Evolutionary conservation across 1,140 invertebrate genomes (phyloP), one percentile per base, ranked within the genome.

Genomic region (Mylabris phalerata): DNA sequence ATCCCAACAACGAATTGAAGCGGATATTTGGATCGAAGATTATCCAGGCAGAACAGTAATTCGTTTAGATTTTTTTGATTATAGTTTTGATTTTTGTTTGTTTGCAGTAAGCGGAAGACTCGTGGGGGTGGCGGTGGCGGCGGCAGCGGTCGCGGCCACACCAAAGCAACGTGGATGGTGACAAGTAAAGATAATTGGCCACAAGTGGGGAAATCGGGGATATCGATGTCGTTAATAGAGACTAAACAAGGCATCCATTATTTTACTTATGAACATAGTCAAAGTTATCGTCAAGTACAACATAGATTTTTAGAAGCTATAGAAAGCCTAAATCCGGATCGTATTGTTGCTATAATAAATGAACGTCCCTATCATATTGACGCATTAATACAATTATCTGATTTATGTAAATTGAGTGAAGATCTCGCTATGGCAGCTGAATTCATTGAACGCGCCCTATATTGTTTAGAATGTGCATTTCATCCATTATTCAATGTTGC

Each of bases 1-100:
- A 92, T 77, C 81, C 86, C 32, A 85, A 87, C 51, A 89, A 90
- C 76, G 93, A 95, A 77, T 76, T 94, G 60, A 88, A 85, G 57
- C 83, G 83, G 67, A 88, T 92, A 64, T 95, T 95, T 81, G 92
- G 92, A 4, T 85, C 86, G 7, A 87, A 86, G 73, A 85, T 89
- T 52, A 79, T 90, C 11, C 84, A 87, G 70, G 77, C 78, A 50
- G 84, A 87, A 66, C 79, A 83, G 80, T 85, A 77, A 72, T 69
- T 72, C 25, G 47, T 46, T 55, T 56, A 1, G 39, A 5, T 39
- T 54, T 39, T 26, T 48, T 27, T 5, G 19, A 59, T 56, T 48
- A 9, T 19, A 54, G n/a, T 19, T 19, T 19, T 11, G 40, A 13
- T 45, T 64, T 19, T 55, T 56, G 25, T 46, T 52, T 61, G 67